A percentile compares a stretch with the other conserved stretches of the same genome.
Conservation (phyloP, 2,888 invertebrate genomes). For the Acanthosoma haemorrhoidale region DNA sequence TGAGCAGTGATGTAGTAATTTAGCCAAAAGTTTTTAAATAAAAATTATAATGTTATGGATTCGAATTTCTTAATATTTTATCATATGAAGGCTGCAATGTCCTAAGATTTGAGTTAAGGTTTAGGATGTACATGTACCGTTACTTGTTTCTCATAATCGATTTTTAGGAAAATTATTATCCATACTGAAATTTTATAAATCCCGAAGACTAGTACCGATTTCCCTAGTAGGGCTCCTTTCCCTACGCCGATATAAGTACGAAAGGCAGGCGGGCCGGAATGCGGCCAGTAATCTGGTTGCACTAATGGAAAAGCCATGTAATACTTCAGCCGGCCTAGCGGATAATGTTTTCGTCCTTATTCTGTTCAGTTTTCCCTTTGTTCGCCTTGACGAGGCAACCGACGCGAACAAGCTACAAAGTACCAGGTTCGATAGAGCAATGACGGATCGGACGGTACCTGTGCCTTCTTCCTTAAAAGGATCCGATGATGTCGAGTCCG, state of each 20-base stretch:
- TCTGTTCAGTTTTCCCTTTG: neutral
- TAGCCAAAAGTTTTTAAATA: too few species aligned
- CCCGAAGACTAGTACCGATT: too few species aligned
- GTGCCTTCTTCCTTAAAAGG: neutral
- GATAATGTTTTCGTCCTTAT: slow-evolving; percentile 2
- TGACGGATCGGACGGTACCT: neutral
- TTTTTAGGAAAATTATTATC: too few species aligned
- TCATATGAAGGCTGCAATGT: too few species aligned
- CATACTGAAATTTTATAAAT: too few species aligned
- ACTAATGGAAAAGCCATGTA: slow-evolving; percentile 7
- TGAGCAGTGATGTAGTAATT: too few species aligned
- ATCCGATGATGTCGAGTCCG: too few species aligned
- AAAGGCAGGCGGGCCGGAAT: neutral
- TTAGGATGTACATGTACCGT: too few species aligned
- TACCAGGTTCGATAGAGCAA: neutral
- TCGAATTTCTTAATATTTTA: too few species aligned
- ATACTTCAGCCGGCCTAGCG: neutral
- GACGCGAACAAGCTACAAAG: neutral
- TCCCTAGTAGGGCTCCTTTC: neutral
- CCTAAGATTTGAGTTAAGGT: too few species aligned
- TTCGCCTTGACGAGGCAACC: neutral
- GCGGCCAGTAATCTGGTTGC: neutral
- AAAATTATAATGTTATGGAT: too few species aligned
- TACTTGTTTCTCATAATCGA: too few species aligned
- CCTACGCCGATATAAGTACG: neutral